Base-by-base conservation (phyloP, 2,797 vertebrate species). In the Ciconia nigra region DNA sequence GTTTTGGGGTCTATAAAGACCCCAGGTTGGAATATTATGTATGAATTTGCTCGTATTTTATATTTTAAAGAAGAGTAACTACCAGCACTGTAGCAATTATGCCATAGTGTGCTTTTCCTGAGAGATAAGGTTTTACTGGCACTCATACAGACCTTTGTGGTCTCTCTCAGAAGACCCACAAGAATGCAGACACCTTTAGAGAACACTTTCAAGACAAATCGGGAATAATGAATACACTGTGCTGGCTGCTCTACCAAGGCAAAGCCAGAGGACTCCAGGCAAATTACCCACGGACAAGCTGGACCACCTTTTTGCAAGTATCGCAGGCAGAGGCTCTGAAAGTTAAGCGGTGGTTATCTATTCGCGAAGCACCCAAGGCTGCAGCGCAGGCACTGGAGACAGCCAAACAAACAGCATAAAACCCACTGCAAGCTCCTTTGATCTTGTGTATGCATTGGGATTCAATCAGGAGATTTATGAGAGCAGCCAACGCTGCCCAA, bases 331-430 rank as follows among this genome's bases (percentile, higher is more conserved):
- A 78, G 26, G 44, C 54, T 78, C 65, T 57, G 35, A 65, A 29
- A 2, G 8, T 69, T 54, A n/a, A 1, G 0, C 29, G 39, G 29
- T 69, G 49, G 67, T 55, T 94, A 76, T 26, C 29, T 54, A 12
- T 58, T 93, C 10, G 1, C 73, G 84, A 41, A 93, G 39, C 1
- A 5, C 24, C 35, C 58, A 70, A 87, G 73, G 81, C 77, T 95
- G 73, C 86, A 62, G 73, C 0, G 0, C 83, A 86, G 44, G 65
- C 61, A 42, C 72, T 57, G 77, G 42, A 83, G 65, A 16, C 57
- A 80, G 39, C 31, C 85, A 92, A 89, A 80, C 67, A 94, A 89
- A 76, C n/a, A 59, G 42, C 55, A 69, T 25, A 92, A 97, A 94
- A 7, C 42, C 66, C 58, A 47, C 22, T 72, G 70, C 57, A 82